Conservation (phyloP, 2,797 vertebrate genomes). For the Lepilemur septentrionalis region DNA sequence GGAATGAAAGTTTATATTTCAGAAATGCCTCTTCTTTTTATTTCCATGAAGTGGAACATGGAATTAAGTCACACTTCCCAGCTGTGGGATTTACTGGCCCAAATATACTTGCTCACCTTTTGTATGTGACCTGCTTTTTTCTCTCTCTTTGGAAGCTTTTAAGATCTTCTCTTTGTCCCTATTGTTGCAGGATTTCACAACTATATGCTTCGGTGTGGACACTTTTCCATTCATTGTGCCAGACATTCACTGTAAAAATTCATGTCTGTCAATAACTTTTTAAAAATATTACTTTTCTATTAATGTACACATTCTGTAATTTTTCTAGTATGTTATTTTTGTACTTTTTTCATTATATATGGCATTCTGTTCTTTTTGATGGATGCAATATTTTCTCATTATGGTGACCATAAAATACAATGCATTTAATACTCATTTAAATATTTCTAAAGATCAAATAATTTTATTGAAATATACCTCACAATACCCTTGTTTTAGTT, state of each 20-base stretch:
- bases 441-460: constrained; percentile 16
- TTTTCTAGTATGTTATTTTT: neutral
- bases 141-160: neutral
- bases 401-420: neutral
- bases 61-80: neutral
- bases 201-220: neutral
- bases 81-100: neutral
- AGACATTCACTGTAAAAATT: neutral
- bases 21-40: neutral
- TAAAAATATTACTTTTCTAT: neutral
- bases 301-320: constrained; percentile 35
- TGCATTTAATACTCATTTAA: neutral
- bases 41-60: neutral
- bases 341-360: neutral
- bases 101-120: neutral
- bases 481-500: neutral
- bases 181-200: constrained; percentile 7
- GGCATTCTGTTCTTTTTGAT: neutral
- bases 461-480: neutral
- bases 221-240: neutral
- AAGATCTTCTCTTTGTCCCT: neutral
- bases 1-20: neutral
- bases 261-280: neutral
- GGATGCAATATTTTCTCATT: neutral
- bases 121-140: neutral